Conservation (phyloP, 2,888 invertebrate genomes). For the Lasioglossum oenotherae region DNA sequence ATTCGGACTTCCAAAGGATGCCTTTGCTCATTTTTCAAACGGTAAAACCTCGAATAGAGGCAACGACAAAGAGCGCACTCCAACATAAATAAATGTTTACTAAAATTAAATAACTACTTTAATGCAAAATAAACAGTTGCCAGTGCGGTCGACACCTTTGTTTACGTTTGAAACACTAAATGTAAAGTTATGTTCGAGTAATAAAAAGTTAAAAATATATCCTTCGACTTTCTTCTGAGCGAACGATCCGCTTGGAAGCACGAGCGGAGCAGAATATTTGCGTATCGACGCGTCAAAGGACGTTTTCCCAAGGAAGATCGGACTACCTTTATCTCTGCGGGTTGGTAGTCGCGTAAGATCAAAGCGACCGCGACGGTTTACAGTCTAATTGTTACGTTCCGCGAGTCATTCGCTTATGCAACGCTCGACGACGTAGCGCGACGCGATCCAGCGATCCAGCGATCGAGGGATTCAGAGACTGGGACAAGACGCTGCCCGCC, state of each 20-base stretch:
- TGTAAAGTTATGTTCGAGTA: too few species aligned
- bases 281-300: background rate
- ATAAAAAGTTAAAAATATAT: background rate
- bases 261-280: background rate
- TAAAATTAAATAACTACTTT: too few species aligned
- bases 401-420: conserved; percentile 49
- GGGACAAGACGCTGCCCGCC: background rate
- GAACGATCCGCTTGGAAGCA: background rate
- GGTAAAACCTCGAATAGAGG: background rate
- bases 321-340: background rate
- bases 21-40: background rate
- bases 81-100: too few species aligned
- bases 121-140: too few species aligned
- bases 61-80: background rate
- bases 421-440: conserved; percentile 11
- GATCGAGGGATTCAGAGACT: background rate
- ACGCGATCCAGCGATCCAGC: background rate
- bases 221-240: background rate
- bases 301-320: background rate
- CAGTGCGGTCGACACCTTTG: too few species aligned
- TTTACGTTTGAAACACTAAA: too few species aligned
- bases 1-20: background rate
- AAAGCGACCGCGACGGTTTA: conserved; percentile 5
- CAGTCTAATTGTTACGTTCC: conserved; percentile 3
- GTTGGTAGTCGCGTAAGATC: background rate